Evolutionary conservation across 1,140 invertebrate species (phyloP), one percentile per base, ranked within the genome.

Genomic region (Hestina assimilis): DNA sequence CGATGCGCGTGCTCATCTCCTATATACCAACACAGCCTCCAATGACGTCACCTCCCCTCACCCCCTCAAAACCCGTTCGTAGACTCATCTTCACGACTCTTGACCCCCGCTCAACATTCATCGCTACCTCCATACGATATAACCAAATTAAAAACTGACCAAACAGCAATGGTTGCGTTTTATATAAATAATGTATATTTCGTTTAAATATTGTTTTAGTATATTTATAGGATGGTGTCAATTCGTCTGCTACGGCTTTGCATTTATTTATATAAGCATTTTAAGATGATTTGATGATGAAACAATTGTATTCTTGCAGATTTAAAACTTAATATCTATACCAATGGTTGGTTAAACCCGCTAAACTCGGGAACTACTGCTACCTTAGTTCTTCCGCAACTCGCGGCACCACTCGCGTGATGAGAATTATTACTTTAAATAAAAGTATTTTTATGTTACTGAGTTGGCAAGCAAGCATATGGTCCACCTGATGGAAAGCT

Each of bases 1-100:
- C 45, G 76, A 57, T 64, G 62, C 69, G 69, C 68, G 47, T 19
- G 75, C 73, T 62, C 81, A 79, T 78, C 80, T 81, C 69, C 72
- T 86, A 84, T 84, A 86, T 86, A 86, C 54, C 67, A 56, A 43
- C 67, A 61, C 78, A 83, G 80, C 77, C 80, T 83, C 75, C 75
- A 45, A 55, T 82, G 81, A 86, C 81, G 81, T 86, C 79, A 86
- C 42, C n/a, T 15, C 51, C 58, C 69, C 57, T 53, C 59, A 45
- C 65, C 63, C 69, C 62, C 40, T 21, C n/a, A 24, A 59, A 85
- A 85, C 79, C 63, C 29, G 79, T 80, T 74, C 52, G 28, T 40
- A 56, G 51, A 51, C 71, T 63, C 82, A 79, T 86, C 83, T 72
- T 74, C 75, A 62, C 71, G 64, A 80, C 59, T 71, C 57, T 51